Percentiles rank a stretch among this genome's conserved stretches.
Evolutionary conservation across 2,113 vertebrate species (phyloP).

Genomic region (Noctilio leporinus): DNA sequence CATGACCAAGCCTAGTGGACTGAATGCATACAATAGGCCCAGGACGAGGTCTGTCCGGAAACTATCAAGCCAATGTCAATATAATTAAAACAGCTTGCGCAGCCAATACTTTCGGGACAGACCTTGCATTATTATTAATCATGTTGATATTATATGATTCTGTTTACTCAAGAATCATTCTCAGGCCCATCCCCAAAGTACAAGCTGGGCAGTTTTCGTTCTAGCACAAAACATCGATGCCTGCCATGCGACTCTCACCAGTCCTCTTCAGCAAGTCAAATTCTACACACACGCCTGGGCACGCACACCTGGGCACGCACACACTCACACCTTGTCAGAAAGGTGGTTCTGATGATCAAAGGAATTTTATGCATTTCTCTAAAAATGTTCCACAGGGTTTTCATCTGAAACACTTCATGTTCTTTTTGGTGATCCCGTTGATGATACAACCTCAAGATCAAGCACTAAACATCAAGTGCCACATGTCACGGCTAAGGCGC

Average conservation of each 20-base stretch:
- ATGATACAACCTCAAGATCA: background rate
- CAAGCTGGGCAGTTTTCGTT: background rate
- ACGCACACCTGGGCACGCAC: background rate
- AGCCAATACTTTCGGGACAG: no score
- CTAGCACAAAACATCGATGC: background rate
- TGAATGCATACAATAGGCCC: background rate
- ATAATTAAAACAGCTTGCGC: no score
- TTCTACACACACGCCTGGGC: background rate
- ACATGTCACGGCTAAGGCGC: background rate
- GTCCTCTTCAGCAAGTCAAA: background rate
- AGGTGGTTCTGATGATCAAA: background rate
- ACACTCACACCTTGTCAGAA: background rate
- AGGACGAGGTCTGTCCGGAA: no score
- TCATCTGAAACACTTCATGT: background rate
- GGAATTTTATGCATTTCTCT: background rate
- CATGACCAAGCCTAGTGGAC: background rate
- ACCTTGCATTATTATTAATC: background rate
- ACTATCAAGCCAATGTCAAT: no score
- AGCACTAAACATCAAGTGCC: background rate
- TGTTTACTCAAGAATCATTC: background rate
- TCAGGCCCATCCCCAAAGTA: background rate
- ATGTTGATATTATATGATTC: background rate
- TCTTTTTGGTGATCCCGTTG: background rate
- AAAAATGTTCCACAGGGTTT: background rate
- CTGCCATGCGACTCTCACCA: background rate